Evolutionary conservation across 2,113 vertebrate genomes (phyloP), one percentile per base, ranked within the genome.

Genomic region (Xerus inauris): DNA sequence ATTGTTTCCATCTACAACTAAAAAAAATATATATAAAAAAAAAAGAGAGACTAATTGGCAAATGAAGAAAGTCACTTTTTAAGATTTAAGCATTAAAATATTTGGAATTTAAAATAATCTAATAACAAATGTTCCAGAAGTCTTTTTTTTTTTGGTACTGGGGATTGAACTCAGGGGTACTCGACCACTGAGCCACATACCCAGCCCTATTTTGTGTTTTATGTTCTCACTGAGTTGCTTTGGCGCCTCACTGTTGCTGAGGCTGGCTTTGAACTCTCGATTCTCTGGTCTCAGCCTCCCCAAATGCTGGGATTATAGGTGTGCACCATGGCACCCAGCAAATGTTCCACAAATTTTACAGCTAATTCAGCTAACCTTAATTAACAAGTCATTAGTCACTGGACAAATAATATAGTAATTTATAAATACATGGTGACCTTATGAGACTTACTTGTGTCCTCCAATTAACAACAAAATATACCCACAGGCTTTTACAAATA

Each of bases 61-160:
- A 96, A 69, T 85, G 92, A 95, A 71, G n/a, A 65, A 81, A 30
- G 40, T 8, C 45, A 6, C 47, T n/a, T 72, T 95, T 91, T 28
- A 93, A 88, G 51, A 87, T 57, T 71, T 88, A 54, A 94, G 87
- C 40, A 95, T 79, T 64, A 87, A 81, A 82, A 95, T 54, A 6
- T 87, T 96, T 57, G 42, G 20, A 96, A 19, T 84, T 40, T 89
- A 91, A 76, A 87, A 92, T 94, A 84, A 87, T 49, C 75, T 47
- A 87, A 0, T 69, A 85, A 77, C 20, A 89, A 82, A 69, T 32
- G 20, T 73, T 62, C 93, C 45, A 93, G 47, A 89, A n/a, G n/a
- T n/a, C n/a, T n/a, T n/a, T n/a, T n/a, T n/a, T n/a, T n/a, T n/a
- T n/a, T n/a, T n/a, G n/a, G n/a, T n/a, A n/a, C n/a, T n/a, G n/a